These are phyloP conservation scores for Drosophila anomalata DNA, from an alignment of 2,888 invertebrate species.

Conservation along the genomic window DNA sequence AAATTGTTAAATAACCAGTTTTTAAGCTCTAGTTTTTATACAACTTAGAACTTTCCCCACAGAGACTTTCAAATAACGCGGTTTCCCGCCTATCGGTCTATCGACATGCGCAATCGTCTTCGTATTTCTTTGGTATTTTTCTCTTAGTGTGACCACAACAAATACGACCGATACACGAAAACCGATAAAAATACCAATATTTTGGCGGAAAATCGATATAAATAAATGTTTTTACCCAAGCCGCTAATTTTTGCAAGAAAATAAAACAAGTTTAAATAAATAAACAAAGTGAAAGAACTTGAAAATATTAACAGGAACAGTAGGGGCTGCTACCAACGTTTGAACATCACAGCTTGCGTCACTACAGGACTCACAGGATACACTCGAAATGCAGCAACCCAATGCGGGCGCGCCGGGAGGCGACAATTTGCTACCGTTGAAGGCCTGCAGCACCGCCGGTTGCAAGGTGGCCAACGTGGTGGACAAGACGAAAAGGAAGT, in stretches of 20 bases:
- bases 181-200: neutral
- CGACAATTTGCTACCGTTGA: conserved; percentile 30
- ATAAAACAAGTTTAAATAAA: neutral
- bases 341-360: neutral
- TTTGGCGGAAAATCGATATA: neutral
- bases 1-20: neutral
- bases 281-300: neutral
- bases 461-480: conserved; percentile 69
- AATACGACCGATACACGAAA: neutral
- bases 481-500: conserved; percentile 76
- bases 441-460: conserved; percentile 55
- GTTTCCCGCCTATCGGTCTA: conserved; percentile 4
- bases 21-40: neutral
- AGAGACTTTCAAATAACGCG: neutral
- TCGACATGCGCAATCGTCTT: conserved; percentile 25
- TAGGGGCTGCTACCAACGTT: neutral
- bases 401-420: neutral
- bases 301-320: neutral
- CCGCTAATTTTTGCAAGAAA: neutral
- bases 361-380: no score
- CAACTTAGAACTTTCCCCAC: neutral
- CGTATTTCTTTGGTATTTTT: conserved; percentile 18
- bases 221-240: neutral
- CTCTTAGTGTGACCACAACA: neutral
- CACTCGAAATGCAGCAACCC: conserved; percentile 14